These are phyloP conservation scores for Eupithecia dodoneata DNA, from an alignment of 2,888 invertebrate genomes.

Conservation along the genomic window DNA sequence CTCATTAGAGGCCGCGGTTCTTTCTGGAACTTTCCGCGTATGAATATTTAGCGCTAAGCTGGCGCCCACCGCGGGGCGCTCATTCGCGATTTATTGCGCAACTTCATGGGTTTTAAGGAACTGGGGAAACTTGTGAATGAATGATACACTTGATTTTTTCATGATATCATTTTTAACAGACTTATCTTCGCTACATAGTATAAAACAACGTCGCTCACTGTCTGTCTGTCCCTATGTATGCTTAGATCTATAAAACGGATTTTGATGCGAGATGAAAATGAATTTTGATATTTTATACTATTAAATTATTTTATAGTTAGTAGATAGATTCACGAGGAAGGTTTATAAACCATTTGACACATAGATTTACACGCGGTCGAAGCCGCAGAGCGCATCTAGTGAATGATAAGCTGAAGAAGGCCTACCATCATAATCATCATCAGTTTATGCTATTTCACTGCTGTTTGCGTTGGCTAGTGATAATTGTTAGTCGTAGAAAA, in stretches of 20 bases:
- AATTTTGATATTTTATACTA: too few species aligned
- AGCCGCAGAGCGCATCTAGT: too few species aligned
- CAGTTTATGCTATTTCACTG: background rate
- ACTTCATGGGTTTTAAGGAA: conserved; percentile 32
- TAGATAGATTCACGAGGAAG: too few species aligned
- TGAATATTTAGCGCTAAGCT: conserved; percentile 72
- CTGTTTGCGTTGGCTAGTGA: background rate
- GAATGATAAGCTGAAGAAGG: background rate
- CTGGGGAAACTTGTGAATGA: conserved; percentile 15
- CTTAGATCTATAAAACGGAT: too few species aligned
- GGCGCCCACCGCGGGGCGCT: conserved; percentile 64
- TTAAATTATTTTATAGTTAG: too few species aligned
- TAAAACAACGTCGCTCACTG: too few species aligned
- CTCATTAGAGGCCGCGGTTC: conserved; percentile 71
- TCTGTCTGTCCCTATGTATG: too few species aligned
- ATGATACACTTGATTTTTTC: conserved; percentile 2
- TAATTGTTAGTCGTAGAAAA: background rate
- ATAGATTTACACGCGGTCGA: too few species aligned
- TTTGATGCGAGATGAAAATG: too few species aligned
- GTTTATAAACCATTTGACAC: too few species aligned
- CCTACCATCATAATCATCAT: background rate
- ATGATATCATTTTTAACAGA: background rate
- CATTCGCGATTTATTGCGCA: conserved; percentile 38
- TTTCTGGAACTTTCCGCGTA: conserved; percentile 65
- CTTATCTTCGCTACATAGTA: background rate